Base-by-base conservation (phyloP, 2,797 vertebrate genomes). In the Rhinella marina region DNA sequence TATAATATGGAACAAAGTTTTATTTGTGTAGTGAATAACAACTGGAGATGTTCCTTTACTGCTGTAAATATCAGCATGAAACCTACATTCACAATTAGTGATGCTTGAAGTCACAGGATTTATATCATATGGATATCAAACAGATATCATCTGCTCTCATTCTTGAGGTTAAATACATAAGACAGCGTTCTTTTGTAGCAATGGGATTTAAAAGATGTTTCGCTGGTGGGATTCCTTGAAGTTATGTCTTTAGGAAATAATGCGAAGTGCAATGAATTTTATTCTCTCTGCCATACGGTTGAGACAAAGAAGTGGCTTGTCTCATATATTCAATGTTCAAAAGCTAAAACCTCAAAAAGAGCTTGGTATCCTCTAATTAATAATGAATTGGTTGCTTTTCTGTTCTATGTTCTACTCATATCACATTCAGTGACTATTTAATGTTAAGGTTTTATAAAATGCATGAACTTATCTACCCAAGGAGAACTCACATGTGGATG, bases 391-490 rank as follows among this genome's bases (percentile, higher is more conserved):
- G 59, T 19, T 52, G 10, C 19, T 70, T 73, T 48, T 50, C 57
- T 86, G 4, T 56, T n/a, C 25, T 72, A 52, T 86, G 4, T 56
- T n/a, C 25, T 72, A 52, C 56, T 79, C 19, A 77, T 75, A 77
- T 77, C 32, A 61, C 23, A 83, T 87, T 86, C 73, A 62, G 32
- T 84, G 62, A 83, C 64, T 84, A 86, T 86, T 86, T 68, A 54
- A 78, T 83, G 61, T 12, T 83, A 54, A 62, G 59, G 70, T 85
- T 82, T 50, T 82, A 25, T 82, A 68, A 32, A 75, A 59, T 61
- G 50, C 50, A 82, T 85, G 83, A 88, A 85, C 41, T 56, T 29
- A 80, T 59, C 32, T 88, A 84, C 66, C 41, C 32, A 73, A 84
- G 59, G 41, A 72, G 48, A 84, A 79, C 75, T 50, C 87, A 88